Conservation (phyloP, 2,888 invertebrate species). For the Pseudococcus longispinus region DNA sequence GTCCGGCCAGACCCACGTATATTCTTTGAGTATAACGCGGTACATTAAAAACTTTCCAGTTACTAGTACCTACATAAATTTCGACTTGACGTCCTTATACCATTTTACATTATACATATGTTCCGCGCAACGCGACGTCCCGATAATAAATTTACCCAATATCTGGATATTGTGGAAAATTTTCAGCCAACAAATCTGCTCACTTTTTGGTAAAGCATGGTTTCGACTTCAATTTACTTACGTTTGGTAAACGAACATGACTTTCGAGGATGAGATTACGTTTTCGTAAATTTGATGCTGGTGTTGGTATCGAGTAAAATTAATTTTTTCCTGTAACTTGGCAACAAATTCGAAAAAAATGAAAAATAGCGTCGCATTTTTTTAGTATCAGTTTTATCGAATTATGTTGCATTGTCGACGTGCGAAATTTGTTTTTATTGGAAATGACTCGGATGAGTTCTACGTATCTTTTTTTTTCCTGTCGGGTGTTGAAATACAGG, state of each 20-base stretch:
- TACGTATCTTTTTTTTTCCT: too few species aligned
- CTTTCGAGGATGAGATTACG: background rate
- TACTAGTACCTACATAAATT: background rate
- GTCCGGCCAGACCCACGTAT: background rate
- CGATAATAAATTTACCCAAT: constrained; percentile 5
- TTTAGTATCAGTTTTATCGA: too few species aligned
- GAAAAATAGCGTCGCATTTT: too few species aligned
- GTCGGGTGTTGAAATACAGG: too few species aligned
- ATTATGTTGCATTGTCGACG: too few species aligned
- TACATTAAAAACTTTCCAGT: constrained; percentile 4
- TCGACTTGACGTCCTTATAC: background rate
- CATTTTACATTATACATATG: background rate
- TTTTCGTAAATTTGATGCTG: background rate
- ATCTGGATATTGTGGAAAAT: background rate
- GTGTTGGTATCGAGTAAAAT: too few species aligned
- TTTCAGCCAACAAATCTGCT: background rate
- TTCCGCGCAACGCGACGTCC: background rate
- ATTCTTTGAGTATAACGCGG: background rate
- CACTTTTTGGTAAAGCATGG: background rate
- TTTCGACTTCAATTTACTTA: background rate
- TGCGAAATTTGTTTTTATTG: too few species aligned
- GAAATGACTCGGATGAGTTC: too few species aligned
- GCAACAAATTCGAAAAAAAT: too few species aligned
- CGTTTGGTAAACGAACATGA: background rate
- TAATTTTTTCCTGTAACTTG: too few species aligned